A percentile compares a stretch with the other conserved stretches of the same genome.
Evolutionary conservation across 2,113 vertebrate genomes (phyloP).

Genomic region (Nestor notabilis): DNA sequence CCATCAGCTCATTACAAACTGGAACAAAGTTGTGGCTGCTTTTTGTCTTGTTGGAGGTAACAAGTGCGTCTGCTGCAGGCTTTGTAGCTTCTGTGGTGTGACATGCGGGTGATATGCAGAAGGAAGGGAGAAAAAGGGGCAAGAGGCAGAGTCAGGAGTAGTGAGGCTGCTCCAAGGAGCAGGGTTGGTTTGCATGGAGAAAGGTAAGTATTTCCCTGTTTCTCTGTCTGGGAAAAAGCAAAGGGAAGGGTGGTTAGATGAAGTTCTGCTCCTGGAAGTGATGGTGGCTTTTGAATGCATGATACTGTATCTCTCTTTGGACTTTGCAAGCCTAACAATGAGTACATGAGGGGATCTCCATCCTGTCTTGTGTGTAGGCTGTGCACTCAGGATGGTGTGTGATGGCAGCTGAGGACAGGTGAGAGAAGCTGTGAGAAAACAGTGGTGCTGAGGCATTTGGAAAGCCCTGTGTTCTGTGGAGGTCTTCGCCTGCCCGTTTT

Average conservation of each 20-base stretch:
- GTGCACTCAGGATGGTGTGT: background rate
- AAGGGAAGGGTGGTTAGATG: background rate
- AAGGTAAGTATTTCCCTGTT: background rate
- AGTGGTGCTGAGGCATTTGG: background rate
- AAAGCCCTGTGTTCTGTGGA: background rate
- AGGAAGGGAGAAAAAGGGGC: background rate
- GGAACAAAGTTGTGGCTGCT: conserved; percentile 32
- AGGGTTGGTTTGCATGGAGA: background rate
- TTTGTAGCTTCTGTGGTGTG: conserved; percentile 57
- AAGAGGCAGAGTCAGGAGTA: background rate
- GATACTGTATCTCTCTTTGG: background rate
- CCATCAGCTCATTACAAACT: conserved; percentile 57
- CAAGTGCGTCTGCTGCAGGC: background rate
- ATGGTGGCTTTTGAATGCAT: background rate
- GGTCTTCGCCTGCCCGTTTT: background rate
- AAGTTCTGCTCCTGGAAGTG: background rate
- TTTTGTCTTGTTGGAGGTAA: conserved; percentile 50
- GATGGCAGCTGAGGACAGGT: background rate
- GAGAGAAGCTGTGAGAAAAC: background rate
- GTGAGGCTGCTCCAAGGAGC: background rate
- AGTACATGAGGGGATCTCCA: background rate
- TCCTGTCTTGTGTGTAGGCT: background rate
- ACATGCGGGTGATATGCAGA: background rate
- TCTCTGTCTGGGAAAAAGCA: background rate
- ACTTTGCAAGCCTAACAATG: background rate